Conservation (phyloP, 1,140 invertebrate species). For the Drosophila hydei region DNA sequence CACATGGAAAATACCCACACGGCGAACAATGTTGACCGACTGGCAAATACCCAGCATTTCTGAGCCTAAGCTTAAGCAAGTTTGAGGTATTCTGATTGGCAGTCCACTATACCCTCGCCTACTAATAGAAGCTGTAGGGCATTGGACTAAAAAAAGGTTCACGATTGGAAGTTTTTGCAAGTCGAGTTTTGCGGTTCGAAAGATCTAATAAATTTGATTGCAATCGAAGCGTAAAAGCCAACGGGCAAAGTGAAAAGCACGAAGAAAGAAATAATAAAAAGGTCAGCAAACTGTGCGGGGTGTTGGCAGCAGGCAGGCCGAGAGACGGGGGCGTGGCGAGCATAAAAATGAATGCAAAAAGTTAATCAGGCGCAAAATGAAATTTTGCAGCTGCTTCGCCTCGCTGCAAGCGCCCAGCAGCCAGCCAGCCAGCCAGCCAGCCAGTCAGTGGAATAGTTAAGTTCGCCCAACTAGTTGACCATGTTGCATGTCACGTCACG, state of each 20-base stretch:
- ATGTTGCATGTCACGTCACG: slow-evolving; percentile 18
- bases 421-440: too few relatives aligned
- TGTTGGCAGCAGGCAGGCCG: neutral
- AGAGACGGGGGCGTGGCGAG: slow-evolving; percentile 18
- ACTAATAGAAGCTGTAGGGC: too few relatives aligned
- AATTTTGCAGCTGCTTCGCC: slow-evolving; percentile 28
- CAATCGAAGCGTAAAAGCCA: slow-evolving; percentile 62
- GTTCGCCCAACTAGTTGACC: neutral
- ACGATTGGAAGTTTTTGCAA: slow-evolving; percentile 35
- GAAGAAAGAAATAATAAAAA: slow-evolving; percentile 18
- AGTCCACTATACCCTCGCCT: too few relatives aligned
- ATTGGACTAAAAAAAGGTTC: slow-evolving; percentile 46
- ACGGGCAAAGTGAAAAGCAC: slow-evolving; percentile 17
- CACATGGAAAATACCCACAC: too few relatives aligned
- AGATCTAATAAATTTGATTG: slow-evolving; percentile 66
- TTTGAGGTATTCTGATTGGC: too few relatives aligned
- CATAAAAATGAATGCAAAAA: slow-evolving; percentile 69
- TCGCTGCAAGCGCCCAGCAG: neutral
- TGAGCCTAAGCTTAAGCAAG: too few relatives aligned
- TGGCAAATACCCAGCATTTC: neutral
- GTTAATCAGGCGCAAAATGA: slow-evolving; percentile 66
- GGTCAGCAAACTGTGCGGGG: slow-evolving; percentile 42
- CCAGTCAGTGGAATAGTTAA: too few relatives aligned
- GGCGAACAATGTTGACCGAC: neutral
- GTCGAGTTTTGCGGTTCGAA: slow-evolving; percentile 35